Percentiles rank a stretch among this genome's conserved stretches.
phyloP scores from a whole-genome alignment of 2,888 invertebrate species.

The Ernsta delagoae region DNA sequence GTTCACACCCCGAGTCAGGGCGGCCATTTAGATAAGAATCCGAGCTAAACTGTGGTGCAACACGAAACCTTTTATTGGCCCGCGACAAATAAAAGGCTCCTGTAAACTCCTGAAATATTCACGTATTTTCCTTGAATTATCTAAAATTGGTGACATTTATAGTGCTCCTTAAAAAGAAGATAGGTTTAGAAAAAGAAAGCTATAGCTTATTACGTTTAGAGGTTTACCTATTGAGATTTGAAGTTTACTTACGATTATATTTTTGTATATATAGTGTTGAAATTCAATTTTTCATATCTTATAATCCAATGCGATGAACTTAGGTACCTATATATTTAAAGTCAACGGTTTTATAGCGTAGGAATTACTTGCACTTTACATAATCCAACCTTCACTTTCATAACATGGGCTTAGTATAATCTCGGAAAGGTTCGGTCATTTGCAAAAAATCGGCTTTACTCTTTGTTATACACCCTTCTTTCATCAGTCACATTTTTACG shows the following conservation, averaged over 20 bases:
- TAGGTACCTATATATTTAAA: too few relatives aligned
- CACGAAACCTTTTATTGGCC: conserved; percentile 72
- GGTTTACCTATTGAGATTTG: too few relatives aligned
- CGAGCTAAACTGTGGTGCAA: conserved; percentile 67
- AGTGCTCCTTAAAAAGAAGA: neutral
- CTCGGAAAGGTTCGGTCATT: neutral
- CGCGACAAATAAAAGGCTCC: conserved; percentile 45
- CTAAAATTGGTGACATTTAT: neutral
- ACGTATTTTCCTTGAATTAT: neutral
- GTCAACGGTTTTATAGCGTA: too few relatives aligned
- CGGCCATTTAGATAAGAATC: conserved; percentile 77
- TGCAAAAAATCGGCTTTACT: neutral
- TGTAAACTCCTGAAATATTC: conserved; percentile 42
- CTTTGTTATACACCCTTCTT: conserved; percentile 4
- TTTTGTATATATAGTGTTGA: too few relatives aligned
- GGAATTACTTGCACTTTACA: neutral
- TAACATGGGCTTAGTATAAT: neutral
- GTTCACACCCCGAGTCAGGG: conserved; percentile 67
- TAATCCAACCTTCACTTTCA: neutral
- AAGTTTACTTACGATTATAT: too few relatives aligned
- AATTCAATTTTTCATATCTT: too few relatives aligned
- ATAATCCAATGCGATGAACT: too few relatives aligned
- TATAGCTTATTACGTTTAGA: too few relatives aligned
- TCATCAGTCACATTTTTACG: conserved; percentile 22
- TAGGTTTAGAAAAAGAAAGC: neutral